Conservation (phyloP, 2,888 invertebrate genomes). For the Euclidia mi region DNA sequence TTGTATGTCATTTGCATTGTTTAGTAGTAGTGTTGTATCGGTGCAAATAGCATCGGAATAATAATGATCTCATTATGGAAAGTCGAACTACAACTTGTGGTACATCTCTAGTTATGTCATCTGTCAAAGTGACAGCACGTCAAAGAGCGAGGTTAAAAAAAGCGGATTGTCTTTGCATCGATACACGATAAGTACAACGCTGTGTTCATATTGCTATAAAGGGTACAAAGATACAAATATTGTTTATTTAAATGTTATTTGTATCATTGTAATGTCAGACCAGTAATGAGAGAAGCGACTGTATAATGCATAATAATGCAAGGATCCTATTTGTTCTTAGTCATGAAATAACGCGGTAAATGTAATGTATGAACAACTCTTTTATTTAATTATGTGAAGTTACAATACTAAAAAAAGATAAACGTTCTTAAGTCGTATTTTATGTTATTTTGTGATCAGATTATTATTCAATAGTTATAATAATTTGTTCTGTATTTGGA, state of each 20-base stretch:
- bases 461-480: background rate
- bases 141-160: too few relatives aligned
- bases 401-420: slow-evolving; percentile 24
- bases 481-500: slow-evolving; percentile 41
- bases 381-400: slow-evolving; percentile 27
- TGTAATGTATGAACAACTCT: slow-evolving; percentile 25
- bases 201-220: slow-evolving; percentile 48
- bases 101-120: slow-evolving; percentile 1
- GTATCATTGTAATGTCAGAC: slow-evolving; percentile 28
- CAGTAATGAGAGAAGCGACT: slow-evolving; percentile 25
- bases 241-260: slow-evolving; percentile 7
- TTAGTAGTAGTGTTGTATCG: slow-evolving; percentile 24
- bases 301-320: slow-evolving; percentile 34
- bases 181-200: slow-evolving; percentile 38
- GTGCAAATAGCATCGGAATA: slow-evolving; percentile 18
- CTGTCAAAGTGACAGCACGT: slow-evolving; percentile 4
- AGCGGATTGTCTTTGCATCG: slow-evolving; percentile 35
- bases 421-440: background rate
- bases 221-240: slow-evolving; percentile 10
- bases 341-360: slow-evolving; percentile 20
- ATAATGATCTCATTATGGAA: too few relatives aligned
- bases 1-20: slow-evolving; percentile 30
- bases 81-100: background rate
- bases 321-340: slow-evolving; percentile 22
- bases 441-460: background rate